phyloP scores from a whole-genome alignment of 2,113 vertebrate species.

The Cynocephalus volans region DNA sequence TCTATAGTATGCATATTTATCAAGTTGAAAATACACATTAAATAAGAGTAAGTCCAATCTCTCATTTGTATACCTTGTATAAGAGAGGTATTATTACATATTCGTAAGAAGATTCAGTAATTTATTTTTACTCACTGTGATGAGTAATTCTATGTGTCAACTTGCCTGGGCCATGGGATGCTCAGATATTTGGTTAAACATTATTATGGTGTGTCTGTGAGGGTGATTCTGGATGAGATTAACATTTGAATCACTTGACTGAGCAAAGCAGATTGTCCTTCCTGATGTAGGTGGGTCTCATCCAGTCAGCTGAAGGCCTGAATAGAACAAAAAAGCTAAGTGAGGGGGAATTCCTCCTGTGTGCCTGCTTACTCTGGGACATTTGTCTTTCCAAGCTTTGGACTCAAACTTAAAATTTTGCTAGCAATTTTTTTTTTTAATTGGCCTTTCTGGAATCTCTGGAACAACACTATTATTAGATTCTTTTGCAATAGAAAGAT shows the following conservation, averaged over 20 bases:
- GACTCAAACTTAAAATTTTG: not conserved
- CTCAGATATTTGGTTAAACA: not conserved
- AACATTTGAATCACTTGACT: not conserved
- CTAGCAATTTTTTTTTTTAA: no score
- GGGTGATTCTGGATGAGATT: not conserved
- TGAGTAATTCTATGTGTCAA: not conserved
- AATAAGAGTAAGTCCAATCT: not conserved
- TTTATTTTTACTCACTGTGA: not conserved
- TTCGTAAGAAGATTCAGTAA: not conserved
- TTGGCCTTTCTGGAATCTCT: no score
- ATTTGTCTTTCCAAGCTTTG: not conserved
- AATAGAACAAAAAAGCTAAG: not conserved
- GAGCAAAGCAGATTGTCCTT: not conserved
- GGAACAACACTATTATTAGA: not conserved
- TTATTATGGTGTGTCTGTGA: not conserved
- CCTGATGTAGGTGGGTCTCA: not conserved
- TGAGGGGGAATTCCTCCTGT: not conserved
- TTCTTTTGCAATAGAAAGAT: not conserved
- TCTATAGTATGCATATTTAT: not conserved
- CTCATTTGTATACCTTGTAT: not conserved
- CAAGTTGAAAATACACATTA: not conserved
- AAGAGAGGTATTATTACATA: not conserved
- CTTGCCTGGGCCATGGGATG: no score
- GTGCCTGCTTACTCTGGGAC: not conserved
- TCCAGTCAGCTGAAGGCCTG: not conserved